Evolutionary conservation across 2,797 vertebrate genomes (phyloP), one percentile per base, ranked within the genome.

Genomic region (Muraenolepis orangiensis): DNA sequence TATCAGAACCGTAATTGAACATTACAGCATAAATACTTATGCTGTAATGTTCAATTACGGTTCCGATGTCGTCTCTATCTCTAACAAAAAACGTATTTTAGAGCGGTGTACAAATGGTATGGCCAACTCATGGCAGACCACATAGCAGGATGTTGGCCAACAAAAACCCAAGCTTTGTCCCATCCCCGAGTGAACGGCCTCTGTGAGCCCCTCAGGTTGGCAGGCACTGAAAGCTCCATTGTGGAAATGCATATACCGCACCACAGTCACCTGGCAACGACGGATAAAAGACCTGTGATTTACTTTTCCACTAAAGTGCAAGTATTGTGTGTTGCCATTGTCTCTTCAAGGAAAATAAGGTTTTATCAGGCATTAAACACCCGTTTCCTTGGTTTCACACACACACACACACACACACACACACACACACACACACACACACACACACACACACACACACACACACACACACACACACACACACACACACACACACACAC

Each of bases 181-280:
- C 57, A 64, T 64, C 57, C 7, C 23, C 4, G 20, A 64, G 57
- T 64, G 57, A 64, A 64, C n/a, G 10, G 51, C 51, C 51, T 61
- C 51, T 23, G 30, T 23, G 72, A 74, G n/a, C 72, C 46, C 34
- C 11, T 72, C 32, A 67, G 29, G 71, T 57, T 80, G 74, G 71
- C 78, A 74, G 34, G 76, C 78, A 76, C 74, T 70, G 64, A 81
- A 81, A 78, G 74, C 72, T 78, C 75, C 73, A 38, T 79, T 29
- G 72, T 20, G 70, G 66, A 80, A 34, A 85, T 82, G 70, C 71
- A 82, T 77, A 74, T 73, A 76, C 23, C 81, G 74, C 38, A 78
- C 40, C 38, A 78, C 40, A 46, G 72, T 79, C 77, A 73, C 89
- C 72, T 81, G 87, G 88, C 84, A 89, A 90, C 89, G 69, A 42